phyloP scores from a whole-genome alignment of 2,113 vertebrate genomes.

The Embiotoca jacksoni region DNA sequence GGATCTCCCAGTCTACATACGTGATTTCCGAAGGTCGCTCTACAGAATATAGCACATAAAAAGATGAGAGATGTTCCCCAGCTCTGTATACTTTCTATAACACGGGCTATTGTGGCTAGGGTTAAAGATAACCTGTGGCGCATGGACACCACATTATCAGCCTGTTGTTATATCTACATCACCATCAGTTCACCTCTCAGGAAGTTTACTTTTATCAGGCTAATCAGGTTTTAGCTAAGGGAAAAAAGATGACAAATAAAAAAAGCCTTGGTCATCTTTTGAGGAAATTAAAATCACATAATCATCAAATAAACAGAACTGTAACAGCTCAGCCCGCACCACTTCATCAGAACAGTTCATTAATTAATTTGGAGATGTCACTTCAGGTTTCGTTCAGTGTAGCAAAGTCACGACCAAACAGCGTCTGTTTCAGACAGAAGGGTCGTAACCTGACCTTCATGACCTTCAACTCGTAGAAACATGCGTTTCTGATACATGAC shows the following conservation, averaged over 20 bases:
- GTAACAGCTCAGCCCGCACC: background rate
- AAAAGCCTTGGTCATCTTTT: background rate
- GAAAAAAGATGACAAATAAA: background rate
- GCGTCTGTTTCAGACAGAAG: too few species aligned
- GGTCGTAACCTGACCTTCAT: too few species aligned
- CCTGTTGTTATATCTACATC: conserved; percentile 4
- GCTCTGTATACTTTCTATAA: too few species aligned
- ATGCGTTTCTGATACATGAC: background rate
- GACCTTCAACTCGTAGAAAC: background rate
- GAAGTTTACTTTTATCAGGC: conserved; percentile 10
- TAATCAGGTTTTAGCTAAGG: background rate
- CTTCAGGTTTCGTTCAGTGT: background rate
- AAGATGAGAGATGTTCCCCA: too few species aligned
- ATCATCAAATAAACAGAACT: background rate
- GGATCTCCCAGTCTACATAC: too few species aligned
- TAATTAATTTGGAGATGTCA: background rate
- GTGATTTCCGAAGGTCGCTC: too few species aligned
- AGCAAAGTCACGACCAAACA: background rate
- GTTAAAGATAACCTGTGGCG: too few species aligned
- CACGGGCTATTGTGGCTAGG: too few species aligned
- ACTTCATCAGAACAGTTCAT: background rate
- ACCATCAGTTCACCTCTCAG: background rate
- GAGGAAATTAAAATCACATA: background rate
- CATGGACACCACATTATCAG: background rate
- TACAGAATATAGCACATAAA: too few species aligned